Conservation (phyloP, 2,113 vertebrate genomes). For the Smithornis capensis region DNA sequence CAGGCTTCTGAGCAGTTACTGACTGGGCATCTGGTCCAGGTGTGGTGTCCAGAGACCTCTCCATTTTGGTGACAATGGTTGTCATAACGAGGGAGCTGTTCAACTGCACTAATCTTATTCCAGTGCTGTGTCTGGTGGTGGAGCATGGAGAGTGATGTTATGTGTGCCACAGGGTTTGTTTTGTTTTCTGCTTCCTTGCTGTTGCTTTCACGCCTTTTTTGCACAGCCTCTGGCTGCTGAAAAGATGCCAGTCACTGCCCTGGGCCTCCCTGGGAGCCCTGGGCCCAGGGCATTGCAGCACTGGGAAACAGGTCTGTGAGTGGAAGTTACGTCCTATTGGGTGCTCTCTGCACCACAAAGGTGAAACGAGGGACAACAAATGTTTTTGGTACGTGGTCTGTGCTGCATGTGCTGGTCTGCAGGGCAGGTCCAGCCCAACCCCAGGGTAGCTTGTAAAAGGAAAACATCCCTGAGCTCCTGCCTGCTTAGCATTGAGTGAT, state of each 20-base stretch:
- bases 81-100: neutral
- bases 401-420: rapidly evolving
- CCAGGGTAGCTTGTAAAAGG: neutral
- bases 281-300: neutral
- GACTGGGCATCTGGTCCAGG: neutral
- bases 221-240: neutral
- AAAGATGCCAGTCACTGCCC: neutral
- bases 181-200: neutral
- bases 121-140: neutral
- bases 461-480: neutral
- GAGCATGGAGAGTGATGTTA: neutral
- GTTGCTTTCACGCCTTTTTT: neutral
- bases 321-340: rapidly evolving
- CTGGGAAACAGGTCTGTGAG: neutral
- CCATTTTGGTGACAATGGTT: neutral
- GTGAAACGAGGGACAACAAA: neutral
- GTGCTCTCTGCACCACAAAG: neutral
- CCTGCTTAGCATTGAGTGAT: neutral
- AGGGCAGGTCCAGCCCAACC: neutral
- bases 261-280: neutral
- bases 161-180: neutral
- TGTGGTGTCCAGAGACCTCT: neutral
- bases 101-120: neutral
- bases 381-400: rapidly evolving
- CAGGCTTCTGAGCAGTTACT: neutral